Base-by-base conservation (phyloP, 2,113 vertebrate genomes). In the Holacanthus passer region DNA sequence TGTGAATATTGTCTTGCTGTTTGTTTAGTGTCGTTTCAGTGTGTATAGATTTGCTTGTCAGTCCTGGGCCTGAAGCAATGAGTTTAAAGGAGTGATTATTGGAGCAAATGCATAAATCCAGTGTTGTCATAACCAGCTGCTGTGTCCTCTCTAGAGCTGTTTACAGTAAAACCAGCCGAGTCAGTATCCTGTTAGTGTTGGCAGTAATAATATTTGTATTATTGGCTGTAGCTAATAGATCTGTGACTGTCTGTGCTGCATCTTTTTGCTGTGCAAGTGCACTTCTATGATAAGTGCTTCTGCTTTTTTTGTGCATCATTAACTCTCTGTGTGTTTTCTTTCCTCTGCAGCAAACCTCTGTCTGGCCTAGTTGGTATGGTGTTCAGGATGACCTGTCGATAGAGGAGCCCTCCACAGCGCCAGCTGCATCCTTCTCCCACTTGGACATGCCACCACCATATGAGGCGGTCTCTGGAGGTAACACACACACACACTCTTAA, bases 381-480 rank as follows among this genome's bases (percentile, higher is more conserved):
- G 94, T 95, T 47, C 95, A 96, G 86, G 96, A 96, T 20, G 96
- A 96, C 48, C 88, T 91, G 71, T 96, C 96, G 0, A 89, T 95
- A 41, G 96, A 96, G 3, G 96, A 96, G 84, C 94, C 95, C 7
- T 93, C 96, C 22, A 82, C 95, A 35, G 81, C 94, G 3, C 94
- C 95, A 17, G 93, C 95, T 19, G 90, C 95, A 2, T 95, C 96
- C 55, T 94, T 95, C 87, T 95, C 95, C 78, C 94, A 96, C 19
- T 85, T 96, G 73, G 96, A 96, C 87, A 94, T 96, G 91, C 96
- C 96, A 52, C 96, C 96, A 45, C 96, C 96, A 12, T 96, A 96
- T 45, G 96, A 96, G 78, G 93, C 93, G 0, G 93, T 96, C 63
- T 95, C 95, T 77, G 93, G 95, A 95, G 94, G 95, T 96, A 93